phyloP scores from a whole-genome alignment of 1,140 invertebrate genomes.

The Odontomachus brunneus region DNA sequence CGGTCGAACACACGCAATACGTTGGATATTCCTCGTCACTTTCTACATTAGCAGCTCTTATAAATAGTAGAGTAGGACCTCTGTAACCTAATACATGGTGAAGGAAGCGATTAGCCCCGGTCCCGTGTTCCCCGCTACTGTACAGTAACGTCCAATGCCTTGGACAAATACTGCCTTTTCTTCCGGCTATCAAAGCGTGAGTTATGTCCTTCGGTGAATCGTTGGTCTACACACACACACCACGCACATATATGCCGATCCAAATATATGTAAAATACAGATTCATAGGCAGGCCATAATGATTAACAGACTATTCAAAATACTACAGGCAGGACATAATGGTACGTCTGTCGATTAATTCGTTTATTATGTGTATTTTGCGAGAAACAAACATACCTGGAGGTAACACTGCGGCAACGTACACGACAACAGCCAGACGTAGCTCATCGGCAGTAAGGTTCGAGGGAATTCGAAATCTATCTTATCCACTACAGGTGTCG shows the following conservation, averaged over 20 bases:
- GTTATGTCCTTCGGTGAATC: conserved; percentile 77
- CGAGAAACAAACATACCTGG: conserved; percentile 73
- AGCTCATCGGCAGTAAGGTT: conserved; percentile 88
- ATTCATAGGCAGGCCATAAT: conserved; percentile 11
- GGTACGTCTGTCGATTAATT: not conserved
- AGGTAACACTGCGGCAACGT: conserved; percentile 90
- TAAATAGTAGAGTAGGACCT: conserved; percentile 92
- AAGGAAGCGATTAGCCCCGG: conserved; percentile 94
- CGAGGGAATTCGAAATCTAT: conserved; percentile 82
- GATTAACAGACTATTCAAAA: conserved; percentile 24
- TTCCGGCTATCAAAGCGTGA: conserved; percentile 79
- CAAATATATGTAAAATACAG: conserved; percentile 5
- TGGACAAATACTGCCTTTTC: conserved; percentile 84
- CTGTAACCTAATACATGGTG: conserved; percentile 95
- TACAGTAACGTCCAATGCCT: conserved; percentile 95
- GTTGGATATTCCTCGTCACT: conserved; percentile 87
- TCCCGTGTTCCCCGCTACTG: conserved; percentile 92
- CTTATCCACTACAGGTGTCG: conserved; percentile 91
- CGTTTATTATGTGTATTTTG: not conserved
- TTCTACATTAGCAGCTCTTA: conserved; percentile 85
- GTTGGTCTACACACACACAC: conserved; percentile 74
- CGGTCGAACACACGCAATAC: conserved; percentile 92
- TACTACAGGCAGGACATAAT: conserved; percentile 8
- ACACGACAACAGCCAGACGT: conserved; percentile 92
- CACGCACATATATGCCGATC: conserved; percentile 22